Conservation (phyloP, 2,888 invertebrate species). For the Gortyna flavago region DNA sequence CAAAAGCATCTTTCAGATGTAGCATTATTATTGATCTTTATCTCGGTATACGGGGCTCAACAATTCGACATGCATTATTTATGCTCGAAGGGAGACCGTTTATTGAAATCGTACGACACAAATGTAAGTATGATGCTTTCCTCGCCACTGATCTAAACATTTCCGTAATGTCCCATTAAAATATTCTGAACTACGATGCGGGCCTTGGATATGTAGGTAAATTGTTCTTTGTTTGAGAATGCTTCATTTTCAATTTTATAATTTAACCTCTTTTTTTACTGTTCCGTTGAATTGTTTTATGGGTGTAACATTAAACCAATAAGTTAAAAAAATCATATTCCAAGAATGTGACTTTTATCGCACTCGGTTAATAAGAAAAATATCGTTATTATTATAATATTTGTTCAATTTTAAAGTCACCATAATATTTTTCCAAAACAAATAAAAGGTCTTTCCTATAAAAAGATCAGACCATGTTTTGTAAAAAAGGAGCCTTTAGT, state of each 20-base stretch:
- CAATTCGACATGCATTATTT: constrained; percentile 89
- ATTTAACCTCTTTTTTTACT: background rate
- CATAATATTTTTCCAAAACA: background rate
- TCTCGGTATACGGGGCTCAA: constrained; percentile 74
- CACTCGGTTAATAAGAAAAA: background rate
- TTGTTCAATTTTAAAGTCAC: background rate
- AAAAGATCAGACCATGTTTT: background rate
- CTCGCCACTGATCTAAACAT: constrained; percentile 65
- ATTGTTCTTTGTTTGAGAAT: constrained; percentile 52
- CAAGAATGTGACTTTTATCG: background rate
- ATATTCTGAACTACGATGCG: constrained; percentile 72
- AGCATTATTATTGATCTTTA: constrained; percentile 81
- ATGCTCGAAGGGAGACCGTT: constrained; percentile 82
- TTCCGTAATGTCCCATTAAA: constrained; percentile 70
- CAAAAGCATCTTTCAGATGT: constrained; percentile 71
- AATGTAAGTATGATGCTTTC: constrained; percentile 73
- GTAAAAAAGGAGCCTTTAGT: constrained; percentile 16
- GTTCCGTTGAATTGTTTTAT: constrained; percentile 9
- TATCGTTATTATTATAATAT: background rate
- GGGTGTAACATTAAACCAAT: background rate
- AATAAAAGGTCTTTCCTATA: background rate
- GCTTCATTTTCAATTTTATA: constrained; percentile 29
- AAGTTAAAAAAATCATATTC: background rate
- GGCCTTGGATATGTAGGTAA: constrained; percentile 63
- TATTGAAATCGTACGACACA: constrained; percentile 87